Percentiles rank a stretch among this genome's conserved stretches.
phyloP scores from a whole-genome alignment of 1,140 invertebrate genomes.

The Leucophenga varia region DNA sequence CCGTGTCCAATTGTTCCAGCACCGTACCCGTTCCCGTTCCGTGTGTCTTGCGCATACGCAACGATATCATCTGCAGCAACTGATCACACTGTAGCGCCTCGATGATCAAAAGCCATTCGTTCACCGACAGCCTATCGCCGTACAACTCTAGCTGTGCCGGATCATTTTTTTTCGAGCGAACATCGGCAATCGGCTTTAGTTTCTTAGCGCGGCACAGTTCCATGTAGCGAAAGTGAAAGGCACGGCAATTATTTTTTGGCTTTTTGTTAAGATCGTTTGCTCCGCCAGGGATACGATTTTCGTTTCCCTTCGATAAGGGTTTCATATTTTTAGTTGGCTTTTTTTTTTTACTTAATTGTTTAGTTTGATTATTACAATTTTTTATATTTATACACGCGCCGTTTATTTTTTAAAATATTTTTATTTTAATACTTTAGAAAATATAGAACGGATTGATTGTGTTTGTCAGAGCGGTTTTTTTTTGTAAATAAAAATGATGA shows the following conservation, averaged over 20 bases:
- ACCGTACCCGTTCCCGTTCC: constrained; percentile 22
- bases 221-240: constrained; percentile 49
- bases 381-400: no score
- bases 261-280: no score
- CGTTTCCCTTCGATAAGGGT: no score
- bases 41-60: constrained; percentile 53
- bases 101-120: constrained; percentile 65
- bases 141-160: constrained; percentile 60
- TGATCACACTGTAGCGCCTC: constrained; percentile 63
- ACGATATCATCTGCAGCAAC: constrained; percentile 59
- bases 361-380: no score
- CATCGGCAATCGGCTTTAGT: constrained; percentile 34
- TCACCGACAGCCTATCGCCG: constrained; percentile 64
- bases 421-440: no score
- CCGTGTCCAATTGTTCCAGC: constrained; percentile 60
- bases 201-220: constrained; percentile 52
- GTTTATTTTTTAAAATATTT: no score
- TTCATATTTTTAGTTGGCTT: no score
- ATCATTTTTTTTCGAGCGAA: constrained; percentile 53
- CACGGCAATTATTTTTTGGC: constrained; percentile 36
- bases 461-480: no score
- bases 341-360: no score
- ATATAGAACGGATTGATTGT: no score
- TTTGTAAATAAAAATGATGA: no score
- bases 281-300: no score